Conservation (phyloP, 2,797 vertebrate species). For the Protonibea diacanthus region DNA sequence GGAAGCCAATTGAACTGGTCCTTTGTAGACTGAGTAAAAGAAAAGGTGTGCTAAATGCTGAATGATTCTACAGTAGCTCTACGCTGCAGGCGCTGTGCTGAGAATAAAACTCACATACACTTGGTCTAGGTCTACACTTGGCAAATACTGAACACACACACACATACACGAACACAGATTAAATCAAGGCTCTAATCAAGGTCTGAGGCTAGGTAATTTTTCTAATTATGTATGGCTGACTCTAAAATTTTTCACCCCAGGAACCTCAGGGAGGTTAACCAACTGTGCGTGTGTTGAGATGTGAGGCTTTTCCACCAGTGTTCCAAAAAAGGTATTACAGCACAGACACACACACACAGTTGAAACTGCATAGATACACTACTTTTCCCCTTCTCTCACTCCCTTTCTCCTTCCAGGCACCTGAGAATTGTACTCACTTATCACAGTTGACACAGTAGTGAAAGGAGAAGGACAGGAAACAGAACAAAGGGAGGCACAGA, state of each 20-base stretch:
- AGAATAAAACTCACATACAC: conserved; percentile 6
- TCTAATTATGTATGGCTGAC: conserved; percentile 49
- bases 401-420: neutral
- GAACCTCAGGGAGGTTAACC: conserved; percentile 24
- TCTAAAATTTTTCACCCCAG: conserved; percentile 8
- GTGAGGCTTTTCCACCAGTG: neutral
- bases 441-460: neutral
- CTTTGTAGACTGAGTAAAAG: conserved; percentile 9
- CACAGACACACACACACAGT: conserved; percentile 4
- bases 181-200: conserved; percentile 34
- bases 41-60: neutral
- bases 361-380: neutral
- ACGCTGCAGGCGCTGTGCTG: neutral
- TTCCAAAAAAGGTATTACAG: conserved; percentile 6
- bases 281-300: conserved; percentile 13
- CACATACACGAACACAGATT: neutral
- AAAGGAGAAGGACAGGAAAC: conserved; percentile 2
- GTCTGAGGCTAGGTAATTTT: conserved; percentile 36
- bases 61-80: conserved; percentile 5
- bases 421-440: neutral
- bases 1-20: neutral
- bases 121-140: neutral
- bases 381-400: neutral
- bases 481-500: neutral
- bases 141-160: neutral